Base-by-base conservation (phyloP, 2,888 invertebrate genomes). In the Drosophila koepferae region DNA sequence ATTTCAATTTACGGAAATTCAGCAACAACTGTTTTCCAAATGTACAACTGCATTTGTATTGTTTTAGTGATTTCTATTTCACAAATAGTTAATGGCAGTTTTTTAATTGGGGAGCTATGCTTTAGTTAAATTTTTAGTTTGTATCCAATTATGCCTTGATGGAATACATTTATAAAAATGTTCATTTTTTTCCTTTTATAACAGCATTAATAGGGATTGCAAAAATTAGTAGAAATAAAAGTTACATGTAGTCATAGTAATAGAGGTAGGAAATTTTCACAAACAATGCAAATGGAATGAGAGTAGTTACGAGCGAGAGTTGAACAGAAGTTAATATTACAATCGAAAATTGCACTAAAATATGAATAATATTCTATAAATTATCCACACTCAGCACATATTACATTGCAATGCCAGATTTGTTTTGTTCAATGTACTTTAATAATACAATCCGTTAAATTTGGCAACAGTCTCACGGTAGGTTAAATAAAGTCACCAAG, bases 401-500 rank as follows among this genome's bases (percentile, higher is more conserved):
- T 28, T 14, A 16, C 16, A 16, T 40, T 40, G 2, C 16, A 40
- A 40, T 40, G 40, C 46, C 28, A 28, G 20, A 12, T n/a, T 36
- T 1, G 3, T 28, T n/a, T 31, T 49, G 31, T 41, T 41, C 28
- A 28, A 10, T 2, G 41, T 31, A 41, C 31, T 56, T 41, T 3
- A 41, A 14, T 3, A 55, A 8, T 4, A 14, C 12, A 55, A 41
- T 28, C 41, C 18, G 28, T 8, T n/a, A 12, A 12, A 40, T 28
- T 38, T 38, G 38, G 14, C 38, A 16, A 38, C 14, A 8, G 16
- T 3, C 14, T 14, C 3, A 23, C 46, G 23, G 36, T 16, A 53
- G 60, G 40, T 41, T 61, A 41, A 49, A 77, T 77, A 44, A 77
- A 77, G 77, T 71, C 67, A 77, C 74, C 58, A 58, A 76, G 70